Base-by-base conservation (phyloP, 2,113 vertebrate species). In the Chaetodon auriga region DNA sequence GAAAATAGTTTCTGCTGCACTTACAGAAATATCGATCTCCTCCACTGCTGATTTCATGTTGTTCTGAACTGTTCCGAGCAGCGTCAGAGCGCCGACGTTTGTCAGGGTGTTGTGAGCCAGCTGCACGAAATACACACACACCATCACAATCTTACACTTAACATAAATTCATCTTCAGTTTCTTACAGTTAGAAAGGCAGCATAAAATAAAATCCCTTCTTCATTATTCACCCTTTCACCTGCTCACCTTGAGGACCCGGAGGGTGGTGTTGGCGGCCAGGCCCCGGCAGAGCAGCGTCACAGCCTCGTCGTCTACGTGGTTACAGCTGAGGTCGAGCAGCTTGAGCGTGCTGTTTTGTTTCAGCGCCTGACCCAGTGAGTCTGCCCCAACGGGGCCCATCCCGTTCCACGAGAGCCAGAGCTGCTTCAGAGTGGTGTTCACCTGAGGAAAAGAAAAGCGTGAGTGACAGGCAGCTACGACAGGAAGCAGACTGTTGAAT, bases 1-100 rank as follows among this genome's bases (percentile, higher is more conserved):
- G 14, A 69, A 57, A 66, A 13, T 2, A 0, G 16, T 43, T 72
- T 51, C 30, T 8, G 2, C 3, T 16, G 46, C 48, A 65, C 96
- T 96, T 91, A 97, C 96, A 18, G 94, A 95, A 80, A 96, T 93
- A 83, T 96, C 90, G 12, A 96, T 88, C n/a, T 95, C 93, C 74
- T 95, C 94, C 85, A 96, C 70, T 23, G 64, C 90, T 82, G 95
- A 94, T 46, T 89, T 95, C 30, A 69, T 54, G 73, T 93, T 96
- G 83, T 80, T 96, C 76, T 82, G 95, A 51, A 97, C 62, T 9
- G 92, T 69, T 12, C 13, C 60, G 65, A 96, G 78, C n/a, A 97
- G 86, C 0, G 9, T 69, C 49, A 83, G 1, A 15, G 96, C 95
- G n/a, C 96, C 95, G 0, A 93, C 89, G 36, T 89, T 41, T 0